Evolutionary conservation across 2,113 vertebrate genomes (phyloP), one percentile per base, ranked within the genome.

Genomic region (Sprattus sprattus): DNA sequence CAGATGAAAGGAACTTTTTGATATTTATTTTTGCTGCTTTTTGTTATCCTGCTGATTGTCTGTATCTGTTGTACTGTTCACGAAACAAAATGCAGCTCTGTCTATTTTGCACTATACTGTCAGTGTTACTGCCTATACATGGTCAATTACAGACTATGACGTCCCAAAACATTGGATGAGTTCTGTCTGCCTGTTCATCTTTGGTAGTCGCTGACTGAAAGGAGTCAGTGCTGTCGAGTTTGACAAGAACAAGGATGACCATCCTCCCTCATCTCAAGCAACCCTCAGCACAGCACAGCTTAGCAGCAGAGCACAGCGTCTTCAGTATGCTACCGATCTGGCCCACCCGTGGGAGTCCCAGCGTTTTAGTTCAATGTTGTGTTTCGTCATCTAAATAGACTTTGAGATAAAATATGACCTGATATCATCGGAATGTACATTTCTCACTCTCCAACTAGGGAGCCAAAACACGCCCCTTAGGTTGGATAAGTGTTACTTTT

Each of bases 11-110:
- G 92, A 87, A 96, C 97, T 95, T 98, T 99, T 99, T 98, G 96
- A 99, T 99, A 98, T 99, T 99, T 98, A 98, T 99, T 99, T 95
- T 99, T 98, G 96, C 96, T 97, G 96, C 97, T 97, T 97, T 96
- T 88, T 97, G 97, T 97, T 97, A 97, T 98, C 96, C 97, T 98
- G 97, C 98, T 98, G 96, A 98, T 96, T 95, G 95, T 97, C 96
- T 96, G 97, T 96, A 96, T 96, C 96, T 96, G 96, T 86, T 96
- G 93, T 97, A 97, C 90, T 96, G 97, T 96, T 97, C 95, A 96
- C 93, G 94, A 92, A 78, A 92, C 89, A 95, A 95, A 95, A 94
- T 93, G 88, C 96, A 94, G 94, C 96, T 96, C 95, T 95, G 95
- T 96, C 97, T 97, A 96, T 96, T 98, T 99, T 99, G 98, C 98